Percentiles rank a stretch among this genome's conserved stretches.
phyloP scores from a whole-genome alignment of 2,888 invertebrate species.

The Dicyrtoma fusca region DNA sequence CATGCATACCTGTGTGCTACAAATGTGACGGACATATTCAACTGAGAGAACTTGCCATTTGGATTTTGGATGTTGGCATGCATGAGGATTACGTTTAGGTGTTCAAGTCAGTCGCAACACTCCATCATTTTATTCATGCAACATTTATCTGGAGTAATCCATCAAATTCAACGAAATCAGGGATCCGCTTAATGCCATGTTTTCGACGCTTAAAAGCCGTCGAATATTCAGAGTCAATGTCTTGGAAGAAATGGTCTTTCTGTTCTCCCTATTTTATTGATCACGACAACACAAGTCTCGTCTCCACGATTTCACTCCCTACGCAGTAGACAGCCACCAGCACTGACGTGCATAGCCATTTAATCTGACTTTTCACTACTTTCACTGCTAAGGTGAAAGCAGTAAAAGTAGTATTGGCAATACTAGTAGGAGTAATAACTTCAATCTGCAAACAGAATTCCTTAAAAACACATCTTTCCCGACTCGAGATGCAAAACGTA shows the following conservation, averaged over 20 bases:
- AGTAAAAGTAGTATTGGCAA: no score
- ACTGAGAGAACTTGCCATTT: no score
- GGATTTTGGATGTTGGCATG: background rate
- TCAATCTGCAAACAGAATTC: no score
- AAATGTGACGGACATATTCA: no score
- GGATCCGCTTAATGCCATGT: slow-evolving; percentile 56
- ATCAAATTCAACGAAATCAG: slow-evolving; percentile 57
- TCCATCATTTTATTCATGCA: slow-evolving; percentile 58
- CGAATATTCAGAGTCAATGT: slow-evolving; percentile 56
- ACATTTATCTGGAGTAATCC: slow-evolving; percentile 57
- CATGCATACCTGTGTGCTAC: no score
- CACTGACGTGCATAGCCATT: no score
- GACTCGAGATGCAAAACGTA: no score
- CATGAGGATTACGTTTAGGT: slow-evolving; percentile 15
- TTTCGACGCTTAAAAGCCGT: slow-evolving; percentile 56
- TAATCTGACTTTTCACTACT: no score
- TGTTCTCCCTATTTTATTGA: slow-evolving; percentile 17
- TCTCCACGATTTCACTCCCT: background rate
- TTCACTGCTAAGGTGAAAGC: no score
- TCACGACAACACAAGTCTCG: slow-evolving; percentile 21
- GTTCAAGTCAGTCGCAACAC: slow-evolving; percentile 42
- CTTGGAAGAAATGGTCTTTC: slow-evolving; percentile 51
- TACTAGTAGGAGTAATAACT: no score
- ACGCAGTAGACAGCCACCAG: background rate
- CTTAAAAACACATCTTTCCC: no score